A percentile compares a stretch with the other conserved stretches of the same genome.
These are phyloP conservation scores for Hydractinia echinata DNA, from an alignment of 30 jellyfish, hydroid and myxozoan species.

Conservation along the genomic window DNA sequence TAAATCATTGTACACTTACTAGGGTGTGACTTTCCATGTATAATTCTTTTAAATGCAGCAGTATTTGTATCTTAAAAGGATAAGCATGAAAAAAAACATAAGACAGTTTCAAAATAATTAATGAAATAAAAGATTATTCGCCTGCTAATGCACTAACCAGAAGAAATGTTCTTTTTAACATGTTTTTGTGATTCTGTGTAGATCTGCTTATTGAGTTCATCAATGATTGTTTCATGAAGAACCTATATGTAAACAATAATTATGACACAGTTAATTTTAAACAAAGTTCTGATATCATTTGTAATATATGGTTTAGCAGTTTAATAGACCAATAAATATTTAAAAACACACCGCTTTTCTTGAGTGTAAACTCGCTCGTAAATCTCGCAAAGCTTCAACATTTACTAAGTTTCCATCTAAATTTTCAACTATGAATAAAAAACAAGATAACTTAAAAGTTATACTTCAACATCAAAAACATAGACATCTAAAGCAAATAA, in stretches of 20 bases:
- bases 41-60: constrained; percentile 38
- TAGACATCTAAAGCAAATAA: too few species aligned
- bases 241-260: constrained; percentile 12
- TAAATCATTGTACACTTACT: too few species aligned
- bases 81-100: too few species aligned
- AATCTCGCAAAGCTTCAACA: constrained; percentile 91
- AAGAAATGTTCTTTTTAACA: constrained; percentile 36
- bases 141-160: constrained; percentile 34
- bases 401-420: constrained; percentile 49
- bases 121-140: too few species aligned
- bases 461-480: too few species aligned
- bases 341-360: constrained; percentile 55
- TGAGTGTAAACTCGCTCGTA: constrained; percentile 51
- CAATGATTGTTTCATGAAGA: constrained; percentile 77
- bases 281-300: neutral
- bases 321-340: neutral
- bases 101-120: too few species aligned
- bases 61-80: constrained; percentile 8
- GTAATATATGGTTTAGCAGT: neutral
- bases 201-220: constrained; percentile 76
- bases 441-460: neutral
- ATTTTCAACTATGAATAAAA: constrained; percentile 37
- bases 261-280: neutral
- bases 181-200: constrained; percentile 58
- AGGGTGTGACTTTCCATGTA: neutral